Conservation (phyloP, 2,113 vertebrate genomes). For the Lepisosteus oculatus region DNA sequence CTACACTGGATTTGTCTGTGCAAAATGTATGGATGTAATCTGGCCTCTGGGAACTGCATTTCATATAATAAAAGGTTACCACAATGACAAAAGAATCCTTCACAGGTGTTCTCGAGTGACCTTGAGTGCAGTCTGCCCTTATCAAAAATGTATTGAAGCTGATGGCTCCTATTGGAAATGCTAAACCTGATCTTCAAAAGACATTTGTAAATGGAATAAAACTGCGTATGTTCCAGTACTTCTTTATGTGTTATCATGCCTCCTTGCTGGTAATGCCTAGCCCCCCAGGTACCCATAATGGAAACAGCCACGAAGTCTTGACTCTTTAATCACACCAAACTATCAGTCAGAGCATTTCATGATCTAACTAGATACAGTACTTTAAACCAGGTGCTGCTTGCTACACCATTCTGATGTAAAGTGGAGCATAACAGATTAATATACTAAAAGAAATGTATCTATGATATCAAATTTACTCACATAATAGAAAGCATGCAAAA, state of each 20-base stretch:
- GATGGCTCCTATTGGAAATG: constrained; percentile 34
- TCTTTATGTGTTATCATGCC: not conserved
- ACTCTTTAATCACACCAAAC: too few relatives aligned
- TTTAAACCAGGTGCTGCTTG: too few relatives aligned
- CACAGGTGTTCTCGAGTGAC: constrained; percentile 5
- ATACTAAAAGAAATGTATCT: too few relatives aligned
- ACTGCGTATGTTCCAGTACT: constrained; percentile 14
- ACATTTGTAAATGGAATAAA: constrained; percentile 42
- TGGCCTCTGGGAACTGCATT: not conserved
- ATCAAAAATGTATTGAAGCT: constrained; percentile 22
- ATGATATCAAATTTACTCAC: too few relatives aligned
- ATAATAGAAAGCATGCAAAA: too few relatives aligned
- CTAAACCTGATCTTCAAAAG: constrained; percentile 47
- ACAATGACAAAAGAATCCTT: constrained; percentile 23
- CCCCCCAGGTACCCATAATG: not conserved
- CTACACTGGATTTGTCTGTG: not conserved
- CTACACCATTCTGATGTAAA: too few relatives aligned
- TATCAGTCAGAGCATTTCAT: not conserved
- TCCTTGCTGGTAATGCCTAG: not conserved
- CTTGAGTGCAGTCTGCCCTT: constrained; percentile 28
- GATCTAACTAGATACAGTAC: too few relatives aligned
- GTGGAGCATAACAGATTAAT: too few relatives aligned
- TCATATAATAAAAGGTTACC: constrained; percentile 18
- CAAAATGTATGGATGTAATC: not conserved
- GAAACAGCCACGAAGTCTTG: too few relatives aligned